phyloP scores from a whole-genome alignment of 2,797 vertebrate genomes.

The Leptoclinus maculatus region DNA sequence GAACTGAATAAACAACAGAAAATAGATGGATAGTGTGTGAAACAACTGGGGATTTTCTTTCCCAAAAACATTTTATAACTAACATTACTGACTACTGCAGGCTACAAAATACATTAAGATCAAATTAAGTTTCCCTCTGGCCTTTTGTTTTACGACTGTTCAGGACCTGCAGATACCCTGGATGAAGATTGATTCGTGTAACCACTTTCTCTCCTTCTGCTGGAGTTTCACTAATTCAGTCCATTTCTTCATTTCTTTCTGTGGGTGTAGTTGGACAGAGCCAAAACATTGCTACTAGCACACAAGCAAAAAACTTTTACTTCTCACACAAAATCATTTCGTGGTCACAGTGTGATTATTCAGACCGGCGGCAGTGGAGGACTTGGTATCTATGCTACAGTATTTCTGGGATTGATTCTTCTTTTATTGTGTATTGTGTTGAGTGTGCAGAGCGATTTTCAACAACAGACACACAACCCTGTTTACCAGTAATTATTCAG shows the following conservation, averaged over 20 bases:
- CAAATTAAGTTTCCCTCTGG: not conserved
- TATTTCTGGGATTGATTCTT: not conserved
- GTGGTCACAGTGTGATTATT: constrained; percentile 4
- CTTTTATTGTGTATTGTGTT: constrained; percentile 6
- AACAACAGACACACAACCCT: not conserved
- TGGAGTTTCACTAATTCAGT: not conserved
- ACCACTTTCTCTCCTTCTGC: not conserved
- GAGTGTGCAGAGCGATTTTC: not conserved
- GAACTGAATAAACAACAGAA: not conserved
- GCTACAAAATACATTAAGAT: not conserved
- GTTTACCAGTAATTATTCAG: not conserved
- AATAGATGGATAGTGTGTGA: not conserved
- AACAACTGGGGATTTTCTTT: not conserved
- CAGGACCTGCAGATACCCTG: not conserved
- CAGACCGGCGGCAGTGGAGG: not conserved
- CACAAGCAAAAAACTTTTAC: constrained; percentile 20
- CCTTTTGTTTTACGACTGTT: not conserved
- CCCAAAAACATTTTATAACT: not conserved
- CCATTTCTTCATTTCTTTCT: not conserved
- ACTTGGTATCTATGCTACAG: not conserved
- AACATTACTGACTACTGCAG: not conserved
- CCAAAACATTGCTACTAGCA: not conserved
- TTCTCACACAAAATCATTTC: not conserved
- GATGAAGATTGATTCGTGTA: not conserved
- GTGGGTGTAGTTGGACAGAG: constrained; percentile 24